A percentile compares a stretch with the other conserved stretches of the same genome.
These are phyloP conservation scores for Parasteatoda lunata DNA, from an alignment of 2,888 invertebrate species.

Conservation along the genomic window DNA sequence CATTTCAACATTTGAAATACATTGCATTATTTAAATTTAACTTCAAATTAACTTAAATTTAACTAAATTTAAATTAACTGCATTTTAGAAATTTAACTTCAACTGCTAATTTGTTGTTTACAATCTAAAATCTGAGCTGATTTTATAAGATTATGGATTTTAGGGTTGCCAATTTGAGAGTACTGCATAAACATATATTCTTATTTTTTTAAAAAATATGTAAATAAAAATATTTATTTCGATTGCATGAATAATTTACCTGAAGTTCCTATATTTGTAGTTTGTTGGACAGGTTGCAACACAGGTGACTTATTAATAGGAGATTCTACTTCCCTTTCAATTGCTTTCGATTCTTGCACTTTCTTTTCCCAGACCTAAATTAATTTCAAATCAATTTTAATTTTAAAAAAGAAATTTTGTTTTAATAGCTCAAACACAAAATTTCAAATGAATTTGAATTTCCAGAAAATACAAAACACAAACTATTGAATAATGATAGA, in stretches of 20 bases:
- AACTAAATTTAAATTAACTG: no score
- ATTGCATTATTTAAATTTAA: no score
- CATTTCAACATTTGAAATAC: no score
- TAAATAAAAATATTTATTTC: neutral
- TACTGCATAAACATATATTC: neutral
- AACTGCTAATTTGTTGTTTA: no score
- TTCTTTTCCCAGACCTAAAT: constrained; percentile 88
- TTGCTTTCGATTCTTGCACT: constrained; percentile 89
- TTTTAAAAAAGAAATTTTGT: neutral
- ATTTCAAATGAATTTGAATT: neutral
- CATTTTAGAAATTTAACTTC: no score
- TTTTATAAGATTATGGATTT: no score
- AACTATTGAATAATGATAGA: neutral
- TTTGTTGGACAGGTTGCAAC: constrained; percentile 52
- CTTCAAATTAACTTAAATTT: no score
- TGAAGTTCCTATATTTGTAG: constrained; percentile 42
- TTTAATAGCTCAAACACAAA: neutral
- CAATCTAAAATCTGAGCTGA: no score
- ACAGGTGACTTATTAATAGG: constrained; percentile 25
- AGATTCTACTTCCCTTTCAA: constrained; percentile 79
- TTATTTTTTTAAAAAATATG: neutral
- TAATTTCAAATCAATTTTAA: neutral
- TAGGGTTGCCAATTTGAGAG: no score
- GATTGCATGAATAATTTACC: neutral
- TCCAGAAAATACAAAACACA: neutral